Percentiles rank a stretch among this genome's conserved stretches.
These are phyloP conservation scores for Diadema setosum DNA, from an alignment of 35 echinoderm and acorn worm genomes.

Conservation along the genomic window DNA sequence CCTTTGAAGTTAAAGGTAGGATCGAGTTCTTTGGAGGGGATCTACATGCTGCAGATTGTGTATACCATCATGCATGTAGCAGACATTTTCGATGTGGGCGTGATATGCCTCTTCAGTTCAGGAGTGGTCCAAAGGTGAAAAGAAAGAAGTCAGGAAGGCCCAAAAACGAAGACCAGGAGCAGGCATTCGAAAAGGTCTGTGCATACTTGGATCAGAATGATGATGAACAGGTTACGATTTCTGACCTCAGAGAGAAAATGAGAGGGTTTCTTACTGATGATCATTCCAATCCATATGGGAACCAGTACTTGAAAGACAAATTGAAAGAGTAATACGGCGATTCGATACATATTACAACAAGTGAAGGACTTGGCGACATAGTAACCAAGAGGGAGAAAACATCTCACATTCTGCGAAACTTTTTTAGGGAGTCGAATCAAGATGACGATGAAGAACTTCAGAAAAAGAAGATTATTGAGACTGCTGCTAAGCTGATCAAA, in stretches of 20 bases:
- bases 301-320: slow-evolving; percentile 37
- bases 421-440: neutral
- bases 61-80: slow-evolving; percentile 51
- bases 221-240: slow-evolving; percentile 62
- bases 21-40: slow-evolving; percentile 52
- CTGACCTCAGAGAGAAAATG: slow-evolving; percentile 47
- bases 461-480: slow-evolving; percentile 51
- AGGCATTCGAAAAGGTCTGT: slow-evolving; percentile 59
- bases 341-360: slow-evolving; percentile 35
- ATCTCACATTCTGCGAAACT: slow-evolving; percentile 30
- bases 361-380: slow-evolving; percentile 47
- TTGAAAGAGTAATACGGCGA: slow-evolving; percentile 49
- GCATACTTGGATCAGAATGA: slow-evolving; percentile 50
- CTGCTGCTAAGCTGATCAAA: slow-evolving; percentile 67
- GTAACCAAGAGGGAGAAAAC: slow-evolving; percentile 47
- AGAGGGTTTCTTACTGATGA: slow-evolving; percentile 32
- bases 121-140: slow-evolving; percentile 9
- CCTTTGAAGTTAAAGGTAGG: slow-evolving; percentile 45
- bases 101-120: slow-evolving; percentile 17
- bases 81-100: slow-evolving; percentile 21
- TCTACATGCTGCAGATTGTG: slow-evolving; percentile 47
- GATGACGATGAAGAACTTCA: slow-evolving; percentile 34
- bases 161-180: slow-evolving; percentile 51
- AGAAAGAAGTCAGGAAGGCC: slow-evolving; percentile 43
- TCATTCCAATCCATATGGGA: slow-evolving; percentile 43